Conservation (phyloP, 2,797 vertebrate genomes). For the Alosa sapidissima region DNA sequence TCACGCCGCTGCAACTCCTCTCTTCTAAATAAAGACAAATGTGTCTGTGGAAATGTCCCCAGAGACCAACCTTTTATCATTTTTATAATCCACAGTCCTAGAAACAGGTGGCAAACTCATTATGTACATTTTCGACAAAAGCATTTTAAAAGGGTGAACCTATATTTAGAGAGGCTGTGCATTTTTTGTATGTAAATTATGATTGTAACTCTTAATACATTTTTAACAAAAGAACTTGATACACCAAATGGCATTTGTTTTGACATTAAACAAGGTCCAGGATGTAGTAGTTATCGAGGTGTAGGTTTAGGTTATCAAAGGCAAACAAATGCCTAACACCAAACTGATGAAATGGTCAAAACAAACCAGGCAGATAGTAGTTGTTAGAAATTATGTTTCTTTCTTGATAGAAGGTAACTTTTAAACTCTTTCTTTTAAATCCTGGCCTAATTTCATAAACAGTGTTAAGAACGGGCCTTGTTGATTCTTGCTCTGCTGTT, state of each 20-base stretch:
- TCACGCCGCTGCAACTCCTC: conserved; percentile 42
- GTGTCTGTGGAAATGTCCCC: conserved; percentile 25
- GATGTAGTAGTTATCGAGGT: neutral
- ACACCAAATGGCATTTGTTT: conserved; percentile 44
- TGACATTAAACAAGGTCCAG: neutral
- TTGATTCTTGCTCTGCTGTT: neutral
- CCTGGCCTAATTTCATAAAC: neutral
- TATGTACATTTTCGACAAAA: conserved; percentile 58
- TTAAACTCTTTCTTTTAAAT: neutral
- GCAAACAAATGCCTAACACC: neutral
- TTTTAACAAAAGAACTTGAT: conserved; percentile 45
- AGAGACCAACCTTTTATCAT: conserved; percentile 45
- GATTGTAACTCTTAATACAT: conserved; percentile 21
- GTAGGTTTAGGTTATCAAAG: neutral
- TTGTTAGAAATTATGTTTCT: neutral
- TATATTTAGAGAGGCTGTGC: conserved; percentile 53
- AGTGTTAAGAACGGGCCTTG: neutral
- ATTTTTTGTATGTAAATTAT: conserved; percentile 57
- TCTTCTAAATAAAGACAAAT: conserved; percentile 52
- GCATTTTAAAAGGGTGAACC: conserved; percentile 64
- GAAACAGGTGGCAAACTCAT: conserved; percentile 58
- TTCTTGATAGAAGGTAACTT: neutral
- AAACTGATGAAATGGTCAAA: neutral
- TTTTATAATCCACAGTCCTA: conserved; percentile 59
- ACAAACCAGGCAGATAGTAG: neutral